phyloP scores from a whole-genome alignment of 2,888 invertebrate species.

The Cantharis nigra region DNA sequence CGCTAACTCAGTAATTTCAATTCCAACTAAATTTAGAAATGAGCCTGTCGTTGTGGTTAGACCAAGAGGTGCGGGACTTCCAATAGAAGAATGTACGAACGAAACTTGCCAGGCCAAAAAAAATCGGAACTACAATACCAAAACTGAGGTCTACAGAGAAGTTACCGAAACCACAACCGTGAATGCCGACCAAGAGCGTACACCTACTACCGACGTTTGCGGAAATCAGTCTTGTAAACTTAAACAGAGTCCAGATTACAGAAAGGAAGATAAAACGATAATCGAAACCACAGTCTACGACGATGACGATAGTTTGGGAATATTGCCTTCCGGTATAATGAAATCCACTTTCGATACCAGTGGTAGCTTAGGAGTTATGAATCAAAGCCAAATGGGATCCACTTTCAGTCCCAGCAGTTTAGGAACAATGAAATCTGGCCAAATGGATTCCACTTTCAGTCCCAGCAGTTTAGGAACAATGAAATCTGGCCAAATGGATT shows the following conservation, averaged over 20 bases:
- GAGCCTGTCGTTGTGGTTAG: slow-evolving; percentile 39
- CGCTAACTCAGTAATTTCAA: slow-evolving; percentile 18
- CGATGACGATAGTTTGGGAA: not conserved
- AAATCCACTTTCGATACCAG: not conserved
- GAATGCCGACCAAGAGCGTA: not conserved
- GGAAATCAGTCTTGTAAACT: not conserved
- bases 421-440: not conserved
- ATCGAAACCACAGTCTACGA: not conserved
- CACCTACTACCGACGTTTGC: not conserved
- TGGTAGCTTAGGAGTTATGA: not conserved
- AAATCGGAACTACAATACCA: not conserved
- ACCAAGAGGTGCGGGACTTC: not conserved
- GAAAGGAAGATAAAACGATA: not conserved
- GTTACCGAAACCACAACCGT: not conserved
- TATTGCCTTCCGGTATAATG: not conserved
- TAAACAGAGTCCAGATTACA: not conserved
- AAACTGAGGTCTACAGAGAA: not conserved
- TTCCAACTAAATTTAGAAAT: slow-evolving; percentile 36
- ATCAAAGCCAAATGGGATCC: not conserved
- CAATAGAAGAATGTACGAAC: not conserved
- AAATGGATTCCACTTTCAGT: not conserved
- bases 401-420: not conserved
- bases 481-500: not conserved
- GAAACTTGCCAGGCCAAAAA: not conserved
- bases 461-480: not conserved